Percentiles rank a stretch among this genome's conserved stretches.
Conservation (phyloP, 2,797 vertebrate genomes). For the Psittacula echo region DNA sequence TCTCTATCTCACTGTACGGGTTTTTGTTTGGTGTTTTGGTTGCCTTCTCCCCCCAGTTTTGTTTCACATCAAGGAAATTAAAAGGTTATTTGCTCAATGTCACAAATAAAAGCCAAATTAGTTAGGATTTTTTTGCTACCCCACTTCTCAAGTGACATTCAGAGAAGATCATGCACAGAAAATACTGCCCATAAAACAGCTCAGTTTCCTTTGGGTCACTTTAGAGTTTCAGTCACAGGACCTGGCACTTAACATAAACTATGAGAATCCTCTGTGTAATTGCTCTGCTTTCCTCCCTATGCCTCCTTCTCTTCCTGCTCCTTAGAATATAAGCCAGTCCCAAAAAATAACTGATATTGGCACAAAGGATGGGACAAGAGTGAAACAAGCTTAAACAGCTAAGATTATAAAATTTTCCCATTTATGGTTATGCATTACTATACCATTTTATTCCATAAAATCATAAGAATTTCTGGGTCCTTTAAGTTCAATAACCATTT, state of each 20-base stretch:
- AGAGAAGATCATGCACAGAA: background rate
- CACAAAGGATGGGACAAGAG: background rate
- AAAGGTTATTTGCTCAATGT: background rate
- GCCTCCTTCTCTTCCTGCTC: background rate
- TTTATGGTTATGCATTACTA: background rate
- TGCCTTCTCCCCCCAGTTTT: background rate
- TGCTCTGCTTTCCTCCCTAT: background rate
- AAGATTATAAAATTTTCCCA: background rate
- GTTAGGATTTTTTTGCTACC: background rate
- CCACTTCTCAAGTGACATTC: background rate
- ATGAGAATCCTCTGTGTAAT: background rate
- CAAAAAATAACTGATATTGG: background rate
- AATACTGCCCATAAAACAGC: background rate
- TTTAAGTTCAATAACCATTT: background rate
- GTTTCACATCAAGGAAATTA: background rate
- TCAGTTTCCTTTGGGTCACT: background rate
- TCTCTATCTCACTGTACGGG: no score
- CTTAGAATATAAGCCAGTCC: background rate
- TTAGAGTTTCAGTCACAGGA: background rate
- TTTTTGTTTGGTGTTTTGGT: background rate
- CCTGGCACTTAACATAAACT: fast-evolving
- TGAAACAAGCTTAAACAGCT: background rate
- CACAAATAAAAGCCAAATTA: background rate
- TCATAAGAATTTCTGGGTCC: background rate
- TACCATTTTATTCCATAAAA: background rate